These are phyloP conservation scores for Phragmatobia fuliginosa DNA, from an alignment of 2,888 invertebrate species.

Conservation along the genomic window DNA sequence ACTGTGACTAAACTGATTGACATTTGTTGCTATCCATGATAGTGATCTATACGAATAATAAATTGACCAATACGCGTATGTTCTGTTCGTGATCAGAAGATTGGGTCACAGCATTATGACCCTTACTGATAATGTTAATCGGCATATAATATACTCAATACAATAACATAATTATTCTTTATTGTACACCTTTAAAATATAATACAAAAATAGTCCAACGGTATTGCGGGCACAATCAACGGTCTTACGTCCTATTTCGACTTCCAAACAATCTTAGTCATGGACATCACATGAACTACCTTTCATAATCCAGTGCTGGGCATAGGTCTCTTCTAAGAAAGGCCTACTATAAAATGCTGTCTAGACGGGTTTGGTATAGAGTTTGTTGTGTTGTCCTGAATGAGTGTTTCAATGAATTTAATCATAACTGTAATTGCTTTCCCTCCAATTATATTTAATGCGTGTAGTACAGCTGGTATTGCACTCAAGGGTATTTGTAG, in stretches of 20 bases:
- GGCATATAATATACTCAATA: not conserved
- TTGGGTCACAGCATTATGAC: not conserved
- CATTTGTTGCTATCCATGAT: constrained; percentile 46
- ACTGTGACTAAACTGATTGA: constrained; percentile 45
- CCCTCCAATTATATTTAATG: not conserved
- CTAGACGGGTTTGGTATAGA: too few species aligned
- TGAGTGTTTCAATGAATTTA: too few species aligned
- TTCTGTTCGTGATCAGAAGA: constrained; percentile 17
- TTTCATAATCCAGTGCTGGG: too few species aligned
- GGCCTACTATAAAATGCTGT: too few species aligned
- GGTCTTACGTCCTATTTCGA: not conserved
- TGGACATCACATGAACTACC: too few species aligned
- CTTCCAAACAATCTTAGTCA: too few species aligned
- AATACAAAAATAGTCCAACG: not conserved
- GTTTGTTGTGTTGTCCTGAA: too few species aligned
- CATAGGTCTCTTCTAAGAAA: too few species aligned
- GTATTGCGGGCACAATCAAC: not conserved
- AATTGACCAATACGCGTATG: constrained; percentile 16
- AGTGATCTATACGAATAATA: constrained; percentile 38
- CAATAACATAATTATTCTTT: not conserved
- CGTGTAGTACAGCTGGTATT: not conserved
- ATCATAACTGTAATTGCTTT: not conserved
- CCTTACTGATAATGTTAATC: not conserved
- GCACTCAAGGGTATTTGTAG: not conserved
- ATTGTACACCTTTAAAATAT: not conserved